Percentiles rank a stretch among this genome's conserved stretches.
Evolutionary conservation across 2,113 vertebrate species (phyloP).

Genomic region (Hyperopisus bebe): DNA sequence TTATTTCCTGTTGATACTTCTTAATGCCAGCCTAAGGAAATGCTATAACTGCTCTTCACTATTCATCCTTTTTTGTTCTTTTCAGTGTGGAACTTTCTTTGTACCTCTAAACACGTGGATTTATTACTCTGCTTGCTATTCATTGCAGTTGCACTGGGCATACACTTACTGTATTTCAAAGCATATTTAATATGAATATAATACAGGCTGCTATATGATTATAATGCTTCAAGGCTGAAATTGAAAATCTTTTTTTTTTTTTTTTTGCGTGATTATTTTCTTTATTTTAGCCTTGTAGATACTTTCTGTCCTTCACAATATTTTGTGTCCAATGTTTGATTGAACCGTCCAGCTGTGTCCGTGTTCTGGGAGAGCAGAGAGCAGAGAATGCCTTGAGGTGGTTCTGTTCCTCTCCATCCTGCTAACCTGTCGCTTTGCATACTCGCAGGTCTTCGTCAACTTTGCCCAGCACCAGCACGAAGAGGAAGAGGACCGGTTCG

Average conservation of each 20-base stretch:
- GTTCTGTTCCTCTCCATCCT: not conserved
- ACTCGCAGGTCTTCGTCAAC: slow-evolving; percentile 62
- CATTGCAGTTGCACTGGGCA: not conserved
- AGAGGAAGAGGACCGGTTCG: slow-evolving; percentile 28
- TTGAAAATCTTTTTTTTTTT: not conserved
- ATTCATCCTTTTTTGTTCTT: not conserved
- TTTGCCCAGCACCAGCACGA: slow-evolving; percentile 51
- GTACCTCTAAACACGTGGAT: not conserved
- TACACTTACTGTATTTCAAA: not conserved
- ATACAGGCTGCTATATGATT: not conserved
- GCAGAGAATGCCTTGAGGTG: not conserved
- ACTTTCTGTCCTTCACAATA: not conserved
- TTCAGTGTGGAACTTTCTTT: not conserved
- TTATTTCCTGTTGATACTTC: not conserved
- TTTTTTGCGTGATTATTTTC: not conserved
- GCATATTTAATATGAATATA: not conserved
- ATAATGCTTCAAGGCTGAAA: not conserved
- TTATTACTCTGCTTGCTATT: not conserved
- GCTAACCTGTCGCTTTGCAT: not conserved
- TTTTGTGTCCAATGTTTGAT: not conserved
- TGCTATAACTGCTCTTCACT: not conserved
- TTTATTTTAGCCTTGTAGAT: not conserved
- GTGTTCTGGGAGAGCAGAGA: not conserved
- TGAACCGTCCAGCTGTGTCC: not conserved
- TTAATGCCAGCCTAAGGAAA: not conserved